Base-by-base conservation (phyloP, 2,797 vertebrate genomes). In the Todus mexicanus region DNA sequence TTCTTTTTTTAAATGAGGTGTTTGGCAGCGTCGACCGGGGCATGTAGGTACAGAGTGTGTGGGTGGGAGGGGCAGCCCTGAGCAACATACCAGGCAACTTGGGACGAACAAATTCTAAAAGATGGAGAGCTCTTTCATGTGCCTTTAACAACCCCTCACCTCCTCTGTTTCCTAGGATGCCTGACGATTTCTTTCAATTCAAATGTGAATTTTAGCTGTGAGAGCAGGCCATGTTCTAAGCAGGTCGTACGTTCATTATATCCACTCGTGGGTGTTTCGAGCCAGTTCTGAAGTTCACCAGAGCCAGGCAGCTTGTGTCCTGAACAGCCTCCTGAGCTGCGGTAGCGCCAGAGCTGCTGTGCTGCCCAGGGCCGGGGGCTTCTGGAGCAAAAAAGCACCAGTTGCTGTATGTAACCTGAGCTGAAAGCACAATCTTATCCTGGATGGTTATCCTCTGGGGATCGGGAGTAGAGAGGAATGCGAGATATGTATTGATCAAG, bases 61-160 rank as follows among this genome's bases (percentile, higher is more conserved):
- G 78, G 84, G 65, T 85, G 84, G 88, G 93, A 89, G 89, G 43
- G 71, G 85, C 78, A 90, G 90, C 93, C 89, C 65, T 75, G 81
- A 89, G 92, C 93, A 94, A 84, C 90, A 92, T 92, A 93, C 90
- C 90, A 91, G 90, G 76, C 83, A 94, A 38, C 38, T 22, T 29
- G 38, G 71, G 72, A 80, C 0, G 0, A 79, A 92, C 88, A 59
- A 56, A 47, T 11, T 70, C 45, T 35, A 12, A 61, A 84, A 87
- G 73, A 50, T 48, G 57, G 75, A 85, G 75, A 83, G 12, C 29
- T 72, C 84, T 89, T 92, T 66, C 35, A 40, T 51, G 59, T 83
- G 82, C 66, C 88, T 84, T 63, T 85, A 87, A 54, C 61, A 93
- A 8, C 43, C 61, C 17, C 61, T 93, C 70, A 43, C 65, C 78